A percentile compares a stretch with the other conserved stretches of the same genome.
These are phyloP conservation scores for Cynodonichthys magdalenae DNA, from an alignment of 2,797 vertebrate genomes.

Conservation along the genomic window DNA sequence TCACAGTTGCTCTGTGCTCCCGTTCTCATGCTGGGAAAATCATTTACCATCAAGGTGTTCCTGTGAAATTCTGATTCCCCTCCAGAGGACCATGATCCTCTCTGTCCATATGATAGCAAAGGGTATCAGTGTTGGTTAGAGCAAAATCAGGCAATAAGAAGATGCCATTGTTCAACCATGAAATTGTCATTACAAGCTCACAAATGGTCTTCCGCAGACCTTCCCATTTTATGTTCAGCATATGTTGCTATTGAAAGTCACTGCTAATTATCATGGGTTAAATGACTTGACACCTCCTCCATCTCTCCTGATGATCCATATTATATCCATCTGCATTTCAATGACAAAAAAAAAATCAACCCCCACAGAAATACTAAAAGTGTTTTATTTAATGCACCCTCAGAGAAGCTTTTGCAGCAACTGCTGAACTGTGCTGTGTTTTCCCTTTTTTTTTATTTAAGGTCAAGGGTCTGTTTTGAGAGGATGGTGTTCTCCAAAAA, in stretches of 20 bases:
- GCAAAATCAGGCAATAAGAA: slow-evolving; percentile 51
- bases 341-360: slow-evolving; percentile 31
- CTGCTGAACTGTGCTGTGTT: slow-evolving; percentile 36
- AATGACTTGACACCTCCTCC: slow-evolving; percentile 73
- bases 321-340: slow-evolving; percentile 59
- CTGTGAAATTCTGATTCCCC: slow-evolving; percentile 33
- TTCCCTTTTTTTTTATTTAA: slow-evolving; percentile 37
- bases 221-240: slow-evolving; percentile 64
- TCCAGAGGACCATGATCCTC: slow-evolving; percentile 47
- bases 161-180: slow-evolving; percentile 63
- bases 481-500: slow-evolving; percentile 62
- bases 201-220: slow-evolving; percentile 56
- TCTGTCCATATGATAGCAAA: slow-evolving; percentile 36
- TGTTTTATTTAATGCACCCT: slow-evolving; percentile 57
- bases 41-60: slow-evolving; percentile 42
- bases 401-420: slow-evolving; percentile 51
- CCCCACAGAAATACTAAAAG: slow-evolving; percentile 25
- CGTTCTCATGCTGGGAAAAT: slow-evolving; percentile 22
- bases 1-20: slow-evolving; percentile 16
- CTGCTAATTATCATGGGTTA: slow-evolving; percentile 76
- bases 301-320: slow-evolving; percentile 65
- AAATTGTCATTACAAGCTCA: slow-evolving; percentile 71
- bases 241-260: slow-evolving; percentile 67
- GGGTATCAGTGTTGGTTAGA: slow-evolving; percentile 42
- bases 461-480: slow-evolving; percentile 65